These are phyloP conservation scores for Mallotus villosus DNA, from an alignment of 2,797 vertebrate genomes.

Conservation along the genomic window DNA sequence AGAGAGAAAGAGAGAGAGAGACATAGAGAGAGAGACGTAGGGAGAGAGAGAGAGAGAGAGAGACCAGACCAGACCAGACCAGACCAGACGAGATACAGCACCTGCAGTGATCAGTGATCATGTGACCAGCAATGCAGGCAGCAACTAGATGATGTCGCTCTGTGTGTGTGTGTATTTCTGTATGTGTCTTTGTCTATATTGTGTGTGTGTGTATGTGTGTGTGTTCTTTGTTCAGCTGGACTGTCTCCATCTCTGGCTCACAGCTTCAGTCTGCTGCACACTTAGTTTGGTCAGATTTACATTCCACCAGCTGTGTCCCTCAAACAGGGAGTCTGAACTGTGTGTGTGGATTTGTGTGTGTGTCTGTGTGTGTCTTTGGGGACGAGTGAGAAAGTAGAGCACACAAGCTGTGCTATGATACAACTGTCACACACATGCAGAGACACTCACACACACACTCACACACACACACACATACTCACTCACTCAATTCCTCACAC, in stretches of 20 bases:
- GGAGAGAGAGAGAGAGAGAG: too few species aligned
- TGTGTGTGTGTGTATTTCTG: conserved; percentile 20
- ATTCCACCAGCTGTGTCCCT: conserved; percentile 12
- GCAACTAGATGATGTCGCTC: background rate
- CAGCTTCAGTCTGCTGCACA: background rate
- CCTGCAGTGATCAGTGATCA: too few species aligned
- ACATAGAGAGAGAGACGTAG: too few species aligned
- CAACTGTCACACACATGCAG: conserved; percentile 10
- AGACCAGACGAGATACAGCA: too few species aligned
- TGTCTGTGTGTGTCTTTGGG: conserved; percentile 29
- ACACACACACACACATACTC: background rate
- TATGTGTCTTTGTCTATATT: conserved; percentile 15
- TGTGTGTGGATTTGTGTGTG: conserved; percentile 16
- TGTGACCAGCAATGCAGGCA: too few species aligned
- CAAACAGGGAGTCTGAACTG: conserved; percentile 4
- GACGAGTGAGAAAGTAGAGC: conserved; percentile 37
- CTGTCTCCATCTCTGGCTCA: conserved; percentile 10
- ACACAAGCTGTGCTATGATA: conserved; percentile 26
- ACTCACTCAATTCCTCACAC: conserved; percentile 7
- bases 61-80: too few species aligned
- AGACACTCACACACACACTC: background rate
- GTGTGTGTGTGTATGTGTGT: conserved; percentile 42
- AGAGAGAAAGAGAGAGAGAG: too few species aligned
- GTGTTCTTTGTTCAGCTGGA: conserved; percentile 27
- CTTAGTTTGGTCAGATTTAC: conserved; percentile 3